A percentile compares a stretch with the other conserved stretches of the same genome.
These are phyloP conservation scores for Prunella strophiata DNA, from an alignment of 2,797 vertebrate species.

Conservation along the genomic window DNA sequence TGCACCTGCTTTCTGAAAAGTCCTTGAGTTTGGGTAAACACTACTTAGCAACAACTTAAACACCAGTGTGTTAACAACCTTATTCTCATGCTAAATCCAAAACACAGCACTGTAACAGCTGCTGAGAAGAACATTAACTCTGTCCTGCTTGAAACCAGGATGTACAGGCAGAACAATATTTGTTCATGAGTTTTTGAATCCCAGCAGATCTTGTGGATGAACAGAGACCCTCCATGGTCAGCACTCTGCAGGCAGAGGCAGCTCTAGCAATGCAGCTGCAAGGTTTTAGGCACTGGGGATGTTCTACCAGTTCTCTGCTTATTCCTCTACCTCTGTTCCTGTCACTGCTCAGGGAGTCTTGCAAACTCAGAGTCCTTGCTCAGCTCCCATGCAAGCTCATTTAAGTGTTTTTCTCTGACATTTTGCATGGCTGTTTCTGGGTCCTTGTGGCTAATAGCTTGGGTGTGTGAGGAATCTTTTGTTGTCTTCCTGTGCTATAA, in stretches of 20 bases:
- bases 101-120: not conserved
- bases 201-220: not conserved
- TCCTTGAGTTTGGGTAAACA: not conserved
- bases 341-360: not conserved
- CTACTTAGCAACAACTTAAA: not conserved
- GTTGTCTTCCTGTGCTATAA: not conserved
- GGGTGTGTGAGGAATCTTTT: not conserved
- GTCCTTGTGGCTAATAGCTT: not conserved
- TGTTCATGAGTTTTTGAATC: not conserved
- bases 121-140: not conserved
- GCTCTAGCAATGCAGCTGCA: not conserved
- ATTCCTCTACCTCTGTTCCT: not conserved
- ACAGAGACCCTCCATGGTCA: not conserved
- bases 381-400: not conserved
- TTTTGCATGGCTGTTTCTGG: not conserved
- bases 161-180: not conserved
- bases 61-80: not conserved
- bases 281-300: not conserved
- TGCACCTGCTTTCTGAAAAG: not conserved
- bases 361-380: not conserved
- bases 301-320: not conserved
- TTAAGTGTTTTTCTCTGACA: not conserved
- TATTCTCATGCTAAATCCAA: not conserved
- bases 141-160: not conserved
- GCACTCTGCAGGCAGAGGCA: not conserved